phyloP scores from a whole-genome alignment of 2,888 invertebrate genomes.

The Cosmia trapezina region DNA sequence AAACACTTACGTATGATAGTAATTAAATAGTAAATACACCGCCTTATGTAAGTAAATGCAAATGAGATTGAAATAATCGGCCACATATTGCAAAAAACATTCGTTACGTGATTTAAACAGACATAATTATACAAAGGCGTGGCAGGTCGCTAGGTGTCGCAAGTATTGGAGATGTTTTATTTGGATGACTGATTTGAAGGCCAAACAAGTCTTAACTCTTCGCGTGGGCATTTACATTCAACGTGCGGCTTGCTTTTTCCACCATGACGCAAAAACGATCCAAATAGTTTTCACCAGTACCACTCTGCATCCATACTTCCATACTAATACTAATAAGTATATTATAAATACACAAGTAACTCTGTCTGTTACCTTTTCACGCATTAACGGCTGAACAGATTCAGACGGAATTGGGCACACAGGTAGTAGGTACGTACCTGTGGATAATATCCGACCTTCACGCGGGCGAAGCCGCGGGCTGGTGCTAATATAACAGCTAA shows the following conservation, averaged over 20 bases:
- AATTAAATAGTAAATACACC: constrained; percentile 23
- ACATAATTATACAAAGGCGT: constrained; percentile 58
- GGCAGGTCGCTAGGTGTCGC: constrained; percentile 62
- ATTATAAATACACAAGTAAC: not conserved
- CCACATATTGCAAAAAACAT: constrained; percentile 54
- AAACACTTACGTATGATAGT: constrained; percentile 19
- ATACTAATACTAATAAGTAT: not conserved
- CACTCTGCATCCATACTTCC: not conserved
- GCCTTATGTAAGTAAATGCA: constrained; percentile 60
- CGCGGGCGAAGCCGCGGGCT: not conserved
- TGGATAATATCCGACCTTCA: not conserved
- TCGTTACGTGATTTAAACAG: constrained; percentile 50
- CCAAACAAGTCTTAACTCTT: constrained; percentile 55
- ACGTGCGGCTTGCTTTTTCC: constrained; percentile 32
- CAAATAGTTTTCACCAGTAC: constrained; percentile 29
- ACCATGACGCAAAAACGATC: constrained; percentile 29
- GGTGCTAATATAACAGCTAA: constrained; percentile 6
- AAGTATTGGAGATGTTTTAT: constrained; percentile 62
- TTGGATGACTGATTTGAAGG: constrained; percentile 56
- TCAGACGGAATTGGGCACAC: not conserved
- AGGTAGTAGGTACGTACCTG: not conserved
- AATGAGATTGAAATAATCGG: constrained; percentile 55
- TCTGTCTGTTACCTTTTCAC: not conserved
- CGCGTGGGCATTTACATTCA: constrained; percentile 50
- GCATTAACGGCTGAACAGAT: not conserved